A percentile compares a stretch with the other conserved stretches of the same genome.
These are phyloP conservation scores for Xiphophorus maculatus DNA, from an alignment of 2,113 vertebrate genomes.

Conservation along the genomic window DNA sequence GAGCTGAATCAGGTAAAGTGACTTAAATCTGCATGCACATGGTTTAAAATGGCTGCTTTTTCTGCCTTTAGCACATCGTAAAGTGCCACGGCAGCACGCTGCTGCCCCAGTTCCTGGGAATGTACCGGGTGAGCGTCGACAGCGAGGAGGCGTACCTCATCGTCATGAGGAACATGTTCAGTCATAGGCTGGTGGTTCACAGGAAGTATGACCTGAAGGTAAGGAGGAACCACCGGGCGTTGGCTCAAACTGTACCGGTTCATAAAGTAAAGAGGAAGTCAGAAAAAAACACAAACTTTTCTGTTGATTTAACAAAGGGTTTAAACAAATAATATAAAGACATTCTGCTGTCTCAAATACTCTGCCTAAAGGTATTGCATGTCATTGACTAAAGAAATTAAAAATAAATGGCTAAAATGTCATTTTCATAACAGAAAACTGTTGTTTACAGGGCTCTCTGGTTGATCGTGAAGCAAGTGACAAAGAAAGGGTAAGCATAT, in stretches of 20 bases:
- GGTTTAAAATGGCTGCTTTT: background rate
- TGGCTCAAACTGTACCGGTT: background rate
- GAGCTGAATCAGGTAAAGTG: background rate
- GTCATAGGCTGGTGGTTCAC: constrained; percentile 91
- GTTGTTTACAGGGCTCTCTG: constrained; percentile 83
- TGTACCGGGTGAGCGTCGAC: constrained; percentile 93
- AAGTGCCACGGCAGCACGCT: constrained; percentile 92
- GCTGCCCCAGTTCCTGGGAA: constrained; percentile 92
- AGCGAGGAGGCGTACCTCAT: constrained; percentile 93
- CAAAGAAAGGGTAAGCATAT: constrained; percentile 88
- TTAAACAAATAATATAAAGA: no score
- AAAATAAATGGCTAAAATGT: no score
- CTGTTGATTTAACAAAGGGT: background rate
- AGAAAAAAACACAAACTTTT: background rate
- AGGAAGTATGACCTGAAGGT: constrained; percentile 97
- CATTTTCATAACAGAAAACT: background rate
- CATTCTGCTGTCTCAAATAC: no score
- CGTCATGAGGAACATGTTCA: constrained; percentile 96
- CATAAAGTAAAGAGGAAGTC: background rate
- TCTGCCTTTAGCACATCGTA: constrained; percentile 85
- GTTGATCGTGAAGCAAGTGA: constrained; percentile 92
- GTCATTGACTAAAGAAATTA: no score
- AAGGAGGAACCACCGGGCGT: constrained; percentile 23
- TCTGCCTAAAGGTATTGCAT: no score
- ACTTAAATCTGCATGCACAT: background rate